Evolutionary conservation across 2,888 invertebrate species (phyloP), one percentile per base, ranked within the genome.

Genomic region (Lomographa bimaculata): DNA sequence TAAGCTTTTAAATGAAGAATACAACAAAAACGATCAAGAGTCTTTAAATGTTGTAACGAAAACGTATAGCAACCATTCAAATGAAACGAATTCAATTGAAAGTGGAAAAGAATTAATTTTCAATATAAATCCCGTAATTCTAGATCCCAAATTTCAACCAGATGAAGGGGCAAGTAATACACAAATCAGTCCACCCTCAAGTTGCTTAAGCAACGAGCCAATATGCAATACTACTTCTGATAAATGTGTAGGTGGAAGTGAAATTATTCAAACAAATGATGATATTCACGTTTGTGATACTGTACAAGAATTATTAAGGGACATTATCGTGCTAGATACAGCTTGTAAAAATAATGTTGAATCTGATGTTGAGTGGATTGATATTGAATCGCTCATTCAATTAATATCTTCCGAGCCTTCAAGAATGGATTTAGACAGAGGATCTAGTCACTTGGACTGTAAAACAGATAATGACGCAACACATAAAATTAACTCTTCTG

Each of bases 291-390:
- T 57, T 37, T 49, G 51, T 32, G 48, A 50, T 8, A 46, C 46
- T 33, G 57, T 58, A 1, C 55, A 32, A n/a, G 7, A 25, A 19
- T 33, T 62, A 6, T 47, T 61, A 7, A 61, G 57, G 55, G 51
- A 57, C 10, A 36, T 60, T 2, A 54, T 60, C 11, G 39, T 53
- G 12, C 26, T 49, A 6, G 50, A 60, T 3, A 26, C 17, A 20
- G 10, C 25, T 25, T 35, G 33, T 21, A 41, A 50, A 34, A n/a
- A 39, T 11, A 2, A 28, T 6, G 11, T 26, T 20, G 30, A 26
- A 5, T 18, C 47, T 16, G 39, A 51, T 37, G 27, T 55, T 10
- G 46, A 64, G 44, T 63, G 55, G 55, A 45, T 60, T 1, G 48
- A 56, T 1, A 24, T 64, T 3, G 33, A 57, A 12, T 52, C 57